Evolutionary conservation across 2,113 vertebrate species (phyloP), one percentile per base, ranked within the genome.

Genomic region (Myiagra hebetior): DNA sequence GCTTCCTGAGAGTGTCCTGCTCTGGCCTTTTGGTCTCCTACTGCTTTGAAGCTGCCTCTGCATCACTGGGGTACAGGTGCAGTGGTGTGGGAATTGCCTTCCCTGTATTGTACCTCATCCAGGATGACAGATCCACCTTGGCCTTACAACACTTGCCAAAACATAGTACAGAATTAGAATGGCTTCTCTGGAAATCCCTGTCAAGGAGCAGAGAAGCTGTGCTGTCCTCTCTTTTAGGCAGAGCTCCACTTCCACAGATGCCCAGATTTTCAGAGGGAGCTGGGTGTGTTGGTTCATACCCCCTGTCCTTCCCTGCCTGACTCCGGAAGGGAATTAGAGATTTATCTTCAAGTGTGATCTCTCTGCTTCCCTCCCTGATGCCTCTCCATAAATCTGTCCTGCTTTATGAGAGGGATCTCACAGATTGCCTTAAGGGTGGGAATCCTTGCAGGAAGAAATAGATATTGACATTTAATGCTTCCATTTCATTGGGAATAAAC

Each of bases 21-120:
- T 42, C 24, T 9, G 12, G 16, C 57, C 28, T 37, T 22, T 24
- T 10, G 7, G 9, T 75, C 56, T 86, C 26, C 35, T 30, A 0
- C 47, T 56, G 15, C 37, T 62, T 39, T 47, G 52, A 15, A 70
- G 60, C 13, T 57, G 49, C 27, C 26, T 82, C 70, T 49, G 59
- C 33, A 6, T 35, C 0, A 0, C 64, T 17, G 20, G 13, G 20
- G 5, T 35, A 9, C 10, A 44, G 49, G 23, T 39, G 27, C 50
- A 30, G 64, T 44, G 49, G 10, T 28, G 70, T 82, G 49, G 44
- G 50, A 50, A 55, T 55, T 11, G 18, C 49, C 26, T 62, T 27
- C 9, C 24, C 42, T 31, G 59, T 19, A 52, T 31, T 18, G 8
- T 13, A 4, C 55, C 26, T 74, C 9, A 1, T 20, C 26, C 0